Evolutionary conservation across 2,888 invertebrate species (phyloP), one percentile per base, ranked within the genome.

Genomic region (Amorpha juglandis): DNA sequence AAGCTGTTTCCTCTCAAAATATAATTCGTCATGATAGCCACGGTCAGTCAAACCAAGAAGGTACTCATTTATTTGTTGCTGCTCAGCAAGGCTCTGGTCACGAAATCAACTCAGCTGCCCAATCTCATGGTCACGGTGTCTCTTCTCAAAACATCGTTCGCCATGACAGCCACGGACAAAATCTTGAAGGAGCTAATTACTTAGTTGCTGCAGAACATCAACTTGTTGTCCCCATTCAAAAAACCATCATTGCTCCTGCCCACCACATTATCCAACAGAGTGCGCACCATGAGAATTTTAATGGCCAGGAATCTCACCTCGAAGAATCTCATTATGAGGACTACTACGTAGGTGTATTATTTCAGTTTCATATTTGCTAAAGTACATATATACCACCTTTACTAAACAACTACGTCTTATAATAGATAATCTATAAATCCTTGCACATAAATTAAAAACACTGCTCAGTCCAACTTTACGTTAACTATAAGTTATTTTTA

Each of bases 281-380:
- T 9, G 65, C 67, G 0, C 70, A 68, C 35, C 68, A 68, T 48
- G 69, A 67, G 16, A 73, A 70, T 27, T 16, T 73, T 7, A 69
- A 73, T 16, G 67, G 73, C n/a, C 69, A 75, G 38, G 72, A 70
- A 64, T 66, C 74, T 42, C 67, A 79, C 0, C 69, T 77, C 4
- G 69, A 74, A 48, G 75, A 76, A 50, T 73, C 75, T 35, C 77
- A 81, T 58, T 74, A 82, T 62, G 80, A 77, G 38, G 85, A 87
- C 67, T 87, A 86, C 66, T 85, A 87, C 68, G 87, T 88, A 74
- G 81, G 87, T 78, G 11, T 11, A 4, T 19, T 19, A 42, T 19
- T 38, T 27, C 11, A 45, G 1, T 11, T 33, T 16, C 9, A 14
- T 38, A 64, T 33, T 48, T 9, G 27, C 1, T 27, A 27, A 27